Evolutionary conservation across 2,888 invertebrate genomes (phyloP), one percentile per base, ranked within the genome.

Genomic region (Pollenia griseotomentosa): DNA sequence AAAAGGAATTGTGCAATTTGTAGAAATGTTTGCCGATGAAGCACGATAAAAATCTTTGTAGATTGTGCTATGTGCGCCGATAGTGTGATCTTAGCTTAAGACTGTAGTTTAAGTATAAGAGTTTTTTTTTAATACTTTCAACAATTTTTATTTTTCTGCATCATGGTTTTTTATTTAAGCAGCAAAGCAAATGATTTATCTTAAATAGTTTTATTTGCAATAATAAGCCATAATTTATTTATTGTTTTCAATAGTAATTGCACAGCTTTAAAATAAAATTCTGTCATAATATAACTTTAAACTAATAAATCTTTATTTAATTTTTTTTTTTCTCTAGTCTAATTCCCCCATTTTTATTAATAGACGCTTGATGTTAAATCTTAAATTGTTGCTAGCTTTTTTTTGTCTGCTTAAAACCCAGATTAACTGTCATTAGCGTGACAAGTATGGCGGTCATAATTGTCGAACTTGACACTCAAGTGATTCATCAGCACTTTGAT

Each of bases 401-500:
- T 57, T 19, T 57, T 61, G 16, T 53, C n/a, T 70, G 55, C 19
- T 77, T 42, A 73, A 68, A 61, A 40, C 16, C 66, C 66, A 78
- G 87, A 82, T 87, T 78, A 87, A 82, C 81, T 79, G 81, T 82
- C 81, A 82, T 87, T 87, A 87, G 81, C 87, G 84, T 87, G 88
- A 87, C 88, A 88, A 81, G 83, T 89, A 88, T 88, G 89, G 88
- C 85, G 80, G 74, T 78, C 86, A 80, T 88, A 88, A 89, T 89
- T 89, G 85, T 80, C 85, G 88, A 85, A 88, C 88, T 87, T 88
- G 86, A 87, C 87, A 88, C 87, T 85, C 79, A 77, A 88, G 87
- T 88, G 88, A 89, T 87, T 88, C 88, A 89, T 89, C 85, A 84
- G 83, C 88, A 88, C 86, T 89, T 88, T 82, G 85, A 83, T 86